Conservation (phyloP, 53 echinoderm and acorn worm genomes). For the Patiria pectinifera region DNA sequence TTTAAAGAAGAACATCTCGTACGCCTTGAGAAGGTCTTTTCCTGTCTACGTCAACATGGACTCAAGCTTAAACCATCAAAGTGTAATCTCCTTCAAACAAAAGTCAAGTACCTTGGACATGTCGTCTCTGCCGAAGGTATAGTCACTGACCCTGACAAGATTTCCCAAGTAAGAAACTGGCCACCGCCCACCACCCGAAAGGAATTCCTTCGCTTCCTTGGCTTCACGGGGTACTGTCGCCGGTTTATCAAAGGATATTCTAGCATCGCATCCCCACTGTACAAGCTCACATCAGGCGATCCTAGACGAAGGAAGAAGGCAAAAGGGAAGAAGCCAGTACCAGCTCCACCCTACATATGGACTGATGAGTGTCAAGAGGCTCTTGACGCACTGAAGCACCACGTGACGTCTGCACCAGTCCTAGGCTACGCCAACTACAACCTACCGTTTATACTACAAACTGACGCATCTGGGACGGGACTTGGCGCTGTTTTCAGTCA, state of each 20-base stretch:
- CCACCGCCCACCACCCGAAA: conserved; percentile 27
- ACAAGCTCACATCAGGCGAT: conserved; percentile 37
- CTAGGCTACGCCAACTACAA: conserved; percentile 47
- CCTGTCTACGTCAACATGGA: conserved; percentile 48
- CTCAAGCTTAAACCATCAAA: conserved; percentile 74
- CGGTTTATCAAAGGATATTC: conserved; percentile 59
- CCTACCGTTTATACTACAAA: conserved; percentile 48
- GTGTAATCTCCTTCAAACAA: conserved; percentile 67
- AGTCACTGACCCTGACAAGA: conserved; percentile 51
- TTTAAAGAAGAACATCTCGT: conserved; percentile 56
- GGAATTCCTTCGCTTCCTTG: conserved; percentile 43
- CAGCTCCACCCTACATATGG: conserved; percentile 44
- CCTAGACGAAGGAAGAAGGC: conserved; percentile 26
- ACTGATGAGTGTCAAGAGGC: conserved; percentile 45
- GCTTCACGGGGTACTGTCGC: conserved; percentile 62
- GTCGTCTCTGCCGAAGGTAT: conserved; percentile 59
- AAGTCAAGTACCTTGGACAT: conserved; percentile 69
- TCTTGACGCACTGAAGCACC: conserved; percentile 33
- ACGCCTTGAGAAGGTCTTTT: conserved; percentile 49
- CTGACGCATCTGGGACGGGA: conserved; percentile 54
- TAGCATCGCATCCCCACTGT: conserved; percentile 42
- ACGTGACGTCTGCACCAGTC: conserved; percentile 43
- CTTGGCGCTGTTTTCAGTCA: conserved; percentile 59
- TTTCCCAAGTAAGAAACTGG: conserved; percentile 42
- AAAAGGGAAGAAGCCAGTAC: not conserved